Percentiles rank a stretch among this genome's conserved stretches.
Evolutionary conservation across 2,888 invertebrate genomes (phyloP).

Genomic region (Xestia xanthographa): DNA sequence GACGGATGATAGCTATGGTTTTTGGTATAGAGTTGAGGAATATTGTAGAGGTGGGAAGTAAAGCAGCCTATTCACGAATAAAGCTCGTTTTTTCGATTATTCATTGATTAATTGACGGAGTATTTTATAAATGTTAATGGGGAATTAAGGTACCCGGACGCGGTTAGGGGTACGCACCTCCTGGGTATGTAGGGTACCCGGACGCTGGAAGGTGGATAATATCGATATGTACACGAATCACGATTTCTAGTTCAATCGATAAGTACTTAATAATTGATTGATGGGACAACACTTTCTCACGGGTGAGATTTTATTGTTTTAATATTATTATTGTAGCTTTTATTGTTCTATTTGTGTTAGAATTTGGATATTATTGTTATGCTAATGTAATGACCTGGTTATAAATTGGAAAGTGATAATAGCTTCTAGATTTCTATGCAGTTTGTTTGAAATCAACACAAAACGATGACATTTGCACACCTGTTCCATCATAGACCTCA

Average conservation of each 20-base stretch:
- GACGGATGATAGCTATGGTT: too few relatives aligned
- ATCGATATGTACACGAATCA: conserved; percentile 50
- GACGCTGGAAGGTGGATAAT: too few relatives aligned
- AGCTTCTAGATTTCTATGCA: neutral
- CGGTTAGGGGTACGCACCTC: too few relatives aligned
- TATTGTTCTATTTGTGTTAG: conserved; percentile 1
- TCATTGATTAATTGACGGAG: too few relatives aligned
- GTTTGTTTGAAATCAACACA: neutral
- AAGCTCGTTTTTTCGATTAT: too few relatives aligned
- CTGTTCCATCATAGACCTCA: too few relatives aligned
- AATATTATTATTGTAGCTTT: neutral
- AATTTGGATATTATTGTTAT: conserved; percentile 7
- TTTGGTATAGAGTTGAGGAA: too few relatives aligned
- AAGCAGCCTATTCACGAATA: too few relatives aligned
- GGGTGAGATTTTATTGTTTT: conserved; percentile 9
- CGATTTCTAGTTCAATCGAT: conserved; percentile 60
- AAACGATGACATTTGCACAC: neutral
- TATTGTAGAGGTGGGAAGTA: too few relatives aligned
- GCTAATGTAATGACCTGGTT: conserved; percentile 4
- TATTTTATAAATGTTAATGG: too few relatives aligned
- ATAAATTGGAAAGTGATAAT: conserved; percentile 7
- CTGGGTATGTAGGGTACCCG: too few relatives aligned
- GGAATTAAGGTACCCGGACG: too few relatives aligned
- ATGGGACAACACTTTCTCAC: conserved; percentile 46
- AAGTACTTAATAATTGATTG: conserved; percentile 58